A percentile compares a stretch with the other conserved stretches of the same genome.
Evolutionary conservation across 2,113 vertebrate species (phyloP).

Genomic region (Tragelaphus buxtoni): DNA sequence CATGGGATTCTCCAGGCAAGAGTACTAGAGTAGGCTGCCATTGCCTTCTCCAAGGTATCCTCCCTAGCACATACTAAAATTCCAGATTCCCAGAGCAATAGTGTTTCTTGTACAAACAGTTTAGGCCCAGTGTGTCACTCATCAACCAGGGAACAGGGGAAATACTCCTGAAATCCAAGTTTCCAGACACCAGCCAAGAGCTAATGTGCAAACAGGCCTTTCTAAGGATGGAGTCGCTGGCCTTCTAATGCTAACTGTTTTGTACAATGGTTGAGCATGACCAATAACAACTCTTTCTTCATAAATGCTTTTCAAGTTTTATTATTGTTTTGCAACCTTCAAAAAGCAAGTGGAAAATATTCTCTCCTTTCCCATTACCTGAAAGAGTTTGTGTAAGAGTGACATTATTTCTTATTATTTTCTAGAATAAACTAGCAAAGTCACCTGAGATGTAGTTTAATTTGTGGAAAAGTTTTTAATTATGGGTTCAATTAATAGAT

Average conservation of each 20-base stretch:
- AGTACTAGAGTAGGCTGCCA: too few relatives aligned
- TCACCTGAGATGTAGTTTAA: background rate
- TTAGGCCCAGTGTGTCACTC: background rate
- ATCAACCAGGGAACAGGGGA: background rate
- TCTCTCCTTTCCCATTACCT: background rate
- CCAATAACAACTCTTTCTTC: background rate
- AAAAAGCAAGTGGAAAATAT: background rate
- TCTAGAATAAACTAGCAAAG: background rate
- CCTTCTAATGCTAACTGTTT: background rate
- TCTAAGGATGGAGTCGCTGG: background rate
- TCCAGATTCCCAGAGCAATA: background rate
- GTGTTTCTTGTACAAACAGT: background rate
- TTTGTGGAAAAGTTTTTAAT: background rate
- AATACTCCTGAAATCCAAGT: background rate
- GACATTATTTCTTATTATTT: background rate
- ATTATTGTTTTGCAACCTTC: background rate
- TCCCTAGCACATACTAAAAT: background rate
- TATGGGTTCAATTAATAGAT: background rate
- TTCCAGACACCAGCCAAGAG: background rate
- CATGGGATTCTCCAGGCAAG: too few relatives aligned
- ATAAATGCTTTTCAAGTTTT: background rate
- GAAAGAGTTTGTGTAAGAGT: background rate
- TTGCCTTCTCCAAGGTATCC: background rate
- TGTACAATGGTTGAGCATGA: background rate
- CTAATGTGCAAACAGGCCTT: background rate